Conservation (phyloP, 2,888 invertebrate species). For the Cepaea hortensis region DNA sequence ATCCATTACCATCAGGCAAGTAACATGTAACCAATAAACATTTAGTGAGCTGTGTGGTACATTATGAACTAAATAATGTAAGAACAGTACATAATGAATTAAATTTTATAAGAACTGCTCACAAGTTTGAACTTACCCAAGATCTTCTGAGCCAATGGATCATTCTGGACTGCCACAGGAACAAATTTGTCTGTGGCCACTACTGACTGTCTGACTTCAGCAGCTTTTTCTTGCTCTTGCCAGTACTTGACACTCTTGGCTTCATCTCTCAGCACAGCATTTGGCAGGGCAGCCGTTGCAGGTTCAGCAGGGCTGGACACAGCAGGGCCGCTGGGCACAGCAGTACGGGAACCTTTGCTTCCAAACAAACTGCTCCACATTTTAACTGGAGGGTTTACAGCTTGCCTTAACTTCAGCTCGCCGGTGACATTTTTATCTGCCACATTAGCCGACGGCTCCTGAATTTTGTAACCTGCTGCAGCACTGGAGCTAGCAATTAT, state of each 20-base stretch:
- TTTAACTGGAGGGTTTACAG: slow-evolving; percentile 24
- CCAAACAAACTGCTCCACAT: slow-evolving; percentile 50
- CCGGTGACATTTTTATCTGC: background rate
- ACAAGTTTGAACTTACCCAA: slow-evolving; percentile 31
- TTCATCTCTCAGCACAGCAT: slow-evolving; percentile 32
- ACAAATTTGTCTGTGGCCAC: slow-evolving; percentile 36
- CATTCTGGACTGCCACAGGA: slow-evolving; percentile 41
- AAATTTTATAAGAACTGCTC: no score
- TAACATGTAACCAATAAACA: no score
- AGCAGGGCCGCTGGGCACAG: slow-evolving; percentile 9
- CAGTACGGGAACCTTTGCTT: slow-evolving; percentile 6
- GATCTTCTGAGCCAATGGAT: slow-evolving; percentile 41
- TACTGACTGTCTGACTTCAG: slow-evolving; percentile 26
- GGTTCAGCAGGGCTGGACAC: background rate
- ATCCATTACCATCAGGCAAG: no score
- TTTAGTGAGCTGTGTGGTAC: no score
- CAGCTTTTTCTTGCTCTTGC: slow-evolving; percentile 42
- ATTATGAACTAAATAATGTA: no score
- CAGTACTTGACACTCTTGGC: slow-evolving; percentile 42
- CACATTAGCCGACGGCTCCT: background rate
- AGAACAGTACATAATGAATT: no score
- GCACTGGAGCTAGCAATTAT: background rate
- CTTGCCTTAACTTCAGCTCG: background rate
- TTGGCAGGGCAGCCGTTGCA: slow-evolving; percentile 20
- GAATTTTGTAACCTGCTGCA: background rate